Base-by-base conservation (phyloP, 2,888 invertebrate genomes). In the Acrobasis suavella region DNA sequence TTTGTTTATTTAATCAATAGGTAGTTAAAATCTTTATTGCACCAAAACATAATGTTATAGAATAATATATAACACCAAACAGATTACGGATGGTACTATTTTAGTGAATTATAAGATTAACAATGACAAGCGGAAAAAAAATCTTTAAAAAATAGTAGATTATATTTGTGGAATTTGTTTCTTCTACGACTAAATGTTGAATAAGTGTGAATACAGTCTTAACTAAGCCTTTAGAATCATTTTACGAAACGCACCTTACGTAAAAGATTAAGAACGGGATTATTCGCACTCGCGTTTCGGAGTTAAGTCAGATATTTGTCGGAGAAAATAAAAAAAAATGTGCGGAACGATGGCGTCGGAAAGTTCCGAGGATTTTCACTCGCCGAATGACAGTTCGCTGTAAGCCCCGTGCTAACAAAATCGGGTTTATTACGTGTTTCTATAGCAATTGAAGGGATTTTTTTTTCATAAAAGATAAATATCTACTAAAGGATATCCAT, bases 351-450 rank as follows among this genome's bases (percentile, higher is more conserved):
- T n/a, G 69, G 71, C 70, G 77, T 74, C 68, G 69, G 65, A 75
- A 77, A 78, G 73, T 78, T 81, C 72, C 67, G 64, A 66, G 73
- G 76, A 80, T 80, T 81, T 72, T 66, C 65, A 72, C 69, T 66
- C 65, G 67, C 65, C 70, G 70, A 72, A 76, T 82, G 83, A 82
- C 82, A 82, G 76, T 78, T 77, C 73, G 73, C 74, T 75, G 76
- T 81, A 81, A 81, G 79, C 78, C 72, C 66, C 72, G 69, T 74
- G 70, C 74, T 70, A 76, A 73, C 70, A 63, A 70, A 71, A 68
- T 65, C 62, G 64, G 60, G 50, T 39, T 39, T 69, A 75, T 78
- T 80, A 76, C 73, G 76, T 80, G 52, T 76, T 12, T 8, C 32
- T 12, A 72, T 68, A 37, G 69, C 10, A 15, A 61, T 63, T 22